These are phyloP conservation scores for Isurus oxyrinchus DNA, from an alignment of 2,113 vertebrate species.

Conservation along the genomic window DNA sequence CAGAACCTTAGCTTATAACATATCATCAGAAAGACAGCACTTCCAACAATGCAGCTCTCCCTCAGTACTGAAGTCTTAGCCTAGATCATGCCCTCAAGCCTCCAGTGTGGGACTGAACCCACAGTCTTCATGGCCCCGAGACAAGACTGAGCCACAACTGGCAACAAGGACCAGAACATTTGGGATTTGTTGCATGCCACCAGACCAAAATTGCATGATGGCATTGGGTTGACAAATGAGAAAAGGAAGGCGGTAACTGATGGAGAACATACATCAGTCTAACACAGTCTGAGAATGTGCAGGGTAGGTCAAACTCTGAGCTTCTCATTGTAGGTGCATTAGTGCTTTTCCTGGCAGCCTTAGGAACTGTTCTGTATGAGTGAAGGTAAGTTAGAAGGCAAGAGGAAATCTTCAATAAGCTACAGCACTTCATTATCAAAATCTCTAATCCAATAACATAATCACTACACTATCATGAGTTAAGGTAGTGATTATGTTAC, in stretches of 20 bases:
- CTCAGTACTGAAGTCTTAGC: background rate
- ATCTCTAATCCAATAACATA: too few relatives aligned
- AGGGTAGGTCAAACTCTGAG: too few relatives aligned
- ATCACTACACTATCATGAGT: too few relatives aligned
- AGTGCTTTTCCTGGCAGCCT: too few relatives aligned
- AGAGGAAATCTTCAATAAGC: too few relatives aligned
- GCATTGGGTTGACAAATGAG: background rate
- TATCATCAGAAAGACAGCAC: background rate
- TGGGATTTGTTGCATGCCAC: background rate
- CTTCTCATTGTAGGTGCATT: too few relatives aligned
- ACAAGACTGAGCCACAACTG: background rate
- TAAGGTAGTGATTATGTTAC: too few relatives aligned
- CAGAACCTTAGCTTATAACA: background rate
- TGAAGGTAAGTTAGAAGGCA: too few relatives aligned
- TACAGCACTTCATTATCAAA: too few relatives aligned
- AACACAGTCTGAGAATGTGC: too few relatives aligned
- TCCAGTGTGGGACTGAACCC: background rate
- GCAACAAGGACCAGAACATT: background rate
- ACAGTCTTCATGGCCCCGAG: background rate
- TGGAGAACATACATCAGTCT: too few relatives aligned
- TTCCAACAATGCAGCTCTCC: background rate
- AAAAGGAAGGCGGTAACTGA: background rate
- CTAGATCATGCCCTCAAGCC: background rate
- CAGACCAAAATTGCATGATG: background rate
- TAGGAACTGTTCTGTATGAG: too few relatives aligned